These are phyloP conservation scores for Itoplectis maculator DNA, from an alignment of 2,888 invertebrate genomes.

Conservation along the genomic window DNA sequence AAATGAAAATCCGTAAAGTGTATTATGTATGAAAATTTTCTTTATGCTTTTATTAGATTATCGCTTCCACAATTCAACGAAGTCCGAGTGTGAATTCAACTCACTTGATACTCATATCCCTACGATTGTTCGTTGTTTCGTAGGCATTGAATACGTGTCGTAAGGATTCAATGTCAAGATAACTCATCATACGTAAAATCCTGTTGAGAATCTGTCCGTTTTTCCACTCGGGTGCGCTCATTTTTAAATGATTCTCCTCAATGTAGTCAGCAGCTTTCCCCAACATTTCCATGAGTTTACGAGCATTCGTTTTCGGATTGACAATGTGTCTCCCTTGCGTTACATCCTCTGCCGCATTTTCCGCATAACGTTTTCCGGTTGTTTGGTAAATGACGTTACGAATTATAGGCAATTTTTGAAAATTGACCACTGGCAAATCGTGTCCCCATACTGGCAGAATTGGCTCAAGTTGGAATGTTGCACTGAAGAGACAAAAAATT, in stretches of 20 bases:
- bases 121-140: conserved; percentile 66
- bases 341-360: conserved; percentile 76
- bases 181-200: conserved; percentile 77
- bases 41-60: neutral
- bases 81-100: neutral
- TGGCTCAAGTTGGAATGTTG: conserved; percentile 80
- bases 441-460: conserved; percentile 69
- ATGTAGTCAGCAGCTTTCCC: conserved; percentile 80
- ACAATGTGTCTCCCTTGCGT: conserved; percentile 80
- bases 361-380: conserved; percentile 68
- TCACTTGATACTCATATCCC: conserved; percentile 73
- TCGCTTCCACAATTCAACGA: neutral
- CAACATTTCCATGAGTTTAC: conserved; percentile 78
- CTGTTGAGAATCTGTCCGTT: conserved; percentile 81
- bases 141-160: conserved; percentile 75
- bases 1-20: no score
- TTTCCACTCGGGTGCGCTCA: conserved; percentile 78
- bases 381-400: conserved; percentile 76
- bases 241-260: conserved; percentile 80
- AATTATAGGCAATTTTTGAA: conserved; percentile 65
- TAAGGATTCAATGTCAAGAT: conserved; percentile 79
- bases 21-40: no score
- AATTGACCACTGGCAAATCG: conserved; percentile 61
- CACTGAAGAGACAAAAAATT: conserved; percentile 72
- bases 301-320: conserved; percentile 74